Evolutionary conservation across 2,888 invertebrate genomes (phyloP).

Genomic region (Pseudeuparius sepicola): DNA sequence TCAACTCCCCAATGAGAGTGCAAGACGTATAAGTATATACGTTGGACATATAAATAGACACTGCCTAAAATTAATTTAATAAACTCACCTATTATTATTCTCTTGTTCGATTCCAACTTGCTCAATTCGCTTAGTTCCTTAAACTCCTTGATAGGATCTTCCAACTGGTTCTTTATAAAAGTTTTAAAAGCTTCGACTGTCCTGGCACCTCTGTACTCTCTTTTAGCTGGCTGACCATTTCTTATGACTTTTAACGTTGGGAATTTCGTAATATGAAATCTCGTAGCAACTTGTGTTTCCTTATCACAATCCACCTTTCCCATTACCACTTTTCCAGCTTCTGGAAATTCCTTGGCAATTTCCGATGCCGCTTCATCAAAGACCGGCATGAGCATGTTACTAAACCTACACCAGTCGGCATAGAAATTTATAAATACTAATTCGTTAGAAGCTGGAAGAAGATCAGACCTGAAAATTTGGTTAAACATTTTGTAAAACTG

Average conservation of each 20-base stretch:
- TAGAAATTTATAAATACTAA: constrained; percentile 98
- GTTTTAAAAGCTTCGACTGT: constrained; percentile 84
- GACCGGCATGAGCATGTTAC: constrained; percentile 91
- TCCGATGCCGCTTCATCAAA: constrained; percentile 93
- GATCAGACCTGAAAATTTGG: constrained; percentile 14
- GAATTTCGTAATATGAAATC: constrained; percentile 96
- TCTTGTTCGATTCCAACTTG: constrained; percentile 64
- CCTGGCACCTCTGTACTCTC: constrained; percentile 82
- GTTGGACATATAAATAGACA: no score
- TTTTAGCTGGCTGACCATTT: constrained; percentile 81
- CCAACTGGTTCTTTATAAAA: constrained; percentile 82
- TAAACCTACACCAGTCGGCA: constrained; percentile 99
- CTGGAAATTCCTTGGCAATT: constrained; percentile 67
- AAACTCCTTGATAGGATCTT: constrained; percentile 76
- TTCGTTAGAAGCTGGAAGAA: constrained; percentile 82
- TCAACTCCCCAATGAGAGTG: no score
- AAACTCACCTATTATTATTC: constrained; percentile 73
- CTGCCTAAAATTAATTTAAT: no score
- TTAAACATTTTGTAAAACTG: no score
- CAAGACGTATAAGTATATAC: no score
- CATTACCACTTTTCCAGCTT: constrained; percentile 78
- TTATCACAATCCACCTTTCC: constrained; percentile 96
- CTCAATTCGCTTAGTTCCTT: constrained; percentile 59
- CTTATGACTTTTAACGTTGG: constrained; percentile 93
- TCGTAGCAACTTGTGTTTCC: constrained; percentile 75